Evolutionary conservation across 1,140 invertebrate genomes (phyloP), one percentile per base, ranked within the genome.

Genomic region (Popillia japonica): DNA sequence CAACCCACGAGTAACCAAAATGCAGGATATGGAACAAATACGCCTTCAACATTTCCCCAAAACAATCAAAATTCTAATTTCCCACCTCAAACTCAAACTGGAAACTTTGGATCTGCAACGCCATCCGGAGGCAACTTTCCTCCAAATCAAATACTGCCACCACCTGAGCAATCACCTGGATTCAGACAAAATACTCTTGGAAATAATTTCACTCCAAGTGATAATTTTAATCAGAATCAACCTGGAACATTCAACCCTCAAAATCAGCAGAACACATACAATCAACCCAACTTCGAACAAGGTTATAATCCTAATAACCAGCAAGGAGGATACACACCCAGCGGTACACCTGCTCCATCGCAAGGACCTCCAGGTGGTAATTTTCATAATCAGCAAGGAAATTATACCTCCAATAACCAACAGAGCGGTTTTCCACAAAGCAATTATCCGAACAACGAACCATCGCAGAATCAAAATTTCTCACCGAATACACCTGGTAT

Each of bases 291-390:
- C 42, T 74, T 74, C n/a, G 41, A 74, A 17, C 34, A 74, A 4
- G 72, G 72, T 23, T 41, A 41, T 74, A 44, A 74, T 40, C 41
- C 40, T 2, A 74, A 74, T n/a, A 40, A 74, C n/a, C 34, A 41
- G n/a, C 34, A 20, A 9, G 41, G 59, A 59, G 22, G 34, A 41
- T 22, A 59, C 10, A 14, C n/a, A 55, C n/a, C 34, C 9, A 76
- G 44, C 48, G 40, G 40, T 17, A 55, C 14, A 55, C 48, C 14
- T 42, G 42, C 55, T 34, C 75, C 11, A n/a, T 41, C 27, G 61
- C 75, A 79, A 75, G 41, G 41, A 76, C 64, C 81, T 44, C 81
- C 84, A 0, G 48, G 48, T 17, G 86, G 86, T 40, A 41, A 40
- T 74, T 74, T 74, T 42, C 72, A 40, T 74, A n/a, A 20, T 17